These are phyloP conservation scores for Geopemphigus sp. DNA, from an alignment of 1,140 invertebrate genomes.

Conservation along the genomic window DNA sequence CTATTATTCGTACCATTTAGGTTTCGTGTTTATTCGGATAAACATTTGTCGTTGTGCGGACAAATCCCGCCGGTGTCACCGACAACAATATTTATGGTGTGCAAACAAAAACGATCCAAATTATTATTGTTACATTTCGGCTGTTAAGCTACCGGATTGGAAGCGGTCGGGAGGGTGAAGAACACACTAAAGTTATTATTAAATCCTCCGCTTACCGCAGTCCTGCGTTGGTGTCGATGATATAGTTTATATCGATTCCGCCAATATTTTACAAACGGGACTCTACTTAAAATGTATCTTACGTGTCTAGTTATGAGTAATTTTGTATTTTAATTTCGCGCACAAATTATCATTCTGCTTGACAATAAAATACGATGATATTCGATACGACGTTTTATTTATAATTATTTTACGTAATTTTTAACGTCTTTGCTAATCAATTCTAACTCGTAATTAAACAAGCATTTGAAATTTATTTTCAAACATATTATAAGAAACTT, in stretches of 20 bases:
- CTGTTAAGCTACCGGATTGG: slow-evolving; percentile 3
- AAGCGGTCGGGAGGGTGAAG: neutral
- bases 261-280: neutral
- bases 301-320: too few species aligned
- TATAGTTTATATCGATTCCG: neutral
- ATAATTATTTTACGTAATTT: too few species aligned
- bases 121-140: slow-evolving; percentile 32
- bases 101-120: slow-evolving; percentile 34
- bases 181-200: slow-evolving; percentile 6
- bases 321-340: too few species aligned
- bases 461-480: too few species aligned
- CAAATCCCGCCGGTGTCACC: slow-evolving; percentile 27
- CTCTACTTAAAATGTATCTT: neutral
- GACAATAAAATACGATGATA: too few species aligned
- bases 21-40: slow-evolving; percentile 34
- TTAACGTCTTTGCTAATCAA: too few species aligned
- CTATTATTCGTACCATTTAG: slow-evolving; percentile 23
- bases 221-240: neutral
- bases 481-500: too few species aligned
- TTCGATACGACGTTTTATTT: too few species aligned
- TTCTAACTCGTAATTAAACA: too few species aligned
- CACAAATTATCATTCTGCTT: too few species aligned
- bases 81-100: slow-evolving; percentile 37
- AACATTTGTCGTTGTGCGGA: slow-evolving; percentile 36
- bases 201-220: slow-evolving; percentile 2